A percentile compares a stretch with the other conserved stretches of the same genome.
phyloP scores from a whole-genome alignment of 2,797 vertebrate genomes.

The Mycteria americana region DNA sequence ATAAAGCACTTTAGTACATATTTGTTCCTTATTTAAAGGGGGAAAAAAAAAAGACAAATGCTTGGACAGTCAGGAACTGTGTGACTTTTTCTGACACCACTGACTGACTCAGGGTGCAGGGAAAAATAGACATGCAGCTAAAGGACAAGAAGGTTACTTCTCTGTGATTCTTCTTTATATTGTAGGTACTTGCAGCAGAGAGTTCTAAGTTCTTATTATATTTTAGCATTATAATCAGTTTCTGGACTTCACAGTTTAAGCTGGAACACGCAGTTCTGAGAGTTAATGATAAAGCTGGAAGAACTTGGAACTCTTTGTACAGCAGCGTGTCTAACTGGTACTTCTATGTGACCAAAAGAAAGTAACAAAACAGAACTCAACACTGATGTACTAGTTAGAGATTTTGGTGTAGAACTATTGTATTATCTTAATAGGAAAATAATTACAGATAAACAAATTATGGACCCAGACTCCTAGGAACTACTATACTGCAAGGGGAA shows the following conservation, averaged over 20 bases:
- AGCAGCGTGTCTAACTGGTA: conserved; percentile 60
- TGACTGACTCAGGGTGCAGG: conserved; percentile 63
- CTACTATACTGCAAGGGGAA: conserved; percentile 48
- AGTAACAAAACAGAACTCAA: neutral
- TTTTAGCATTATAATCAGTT: conserved; percentile 9
- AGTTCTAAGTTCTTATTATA: conserved; percentile 22
- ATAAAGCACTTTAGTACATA: conserved; percentile 86
- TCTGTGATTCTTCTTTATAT: conserved; percentile 37
- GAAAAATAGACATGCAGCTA: conserved; percentile 64
- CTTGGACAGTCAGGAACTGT: conserved; percentile 72
- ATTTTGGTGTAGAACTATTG: conserved; percentile 15
- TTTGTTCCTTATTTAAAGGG: conserved; percentile 75
- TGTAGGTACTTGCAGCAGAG: conserved; percentile 47
- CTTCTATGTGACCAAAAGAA: conserved; percentile 72
- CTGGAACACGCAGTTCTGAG: conserved; percentile 36
- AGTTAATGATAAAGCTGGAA: conserved; percentile 50
- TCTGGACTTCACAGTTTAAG: conserved; percentile 50
- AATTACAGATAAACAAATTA: conserved; percentile 61
- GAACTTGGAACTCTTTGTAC: conserved; percentile 69
- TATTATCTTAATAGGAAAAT: conserved; percentile 31
- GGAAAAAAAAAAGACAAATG: conserved; percentile 44
- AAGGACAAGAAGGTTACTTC: conserved; percentile 59
- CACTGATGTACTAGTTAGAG: neutral
- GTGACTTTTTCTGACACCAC: conserved; percentile 67
- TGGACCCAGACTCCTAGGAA: conserved; percentile 60